phyloP scores from a whole-genome alignment of 2,888 invertebrate species.

The Caenorhabditis panamensis region DNA sequence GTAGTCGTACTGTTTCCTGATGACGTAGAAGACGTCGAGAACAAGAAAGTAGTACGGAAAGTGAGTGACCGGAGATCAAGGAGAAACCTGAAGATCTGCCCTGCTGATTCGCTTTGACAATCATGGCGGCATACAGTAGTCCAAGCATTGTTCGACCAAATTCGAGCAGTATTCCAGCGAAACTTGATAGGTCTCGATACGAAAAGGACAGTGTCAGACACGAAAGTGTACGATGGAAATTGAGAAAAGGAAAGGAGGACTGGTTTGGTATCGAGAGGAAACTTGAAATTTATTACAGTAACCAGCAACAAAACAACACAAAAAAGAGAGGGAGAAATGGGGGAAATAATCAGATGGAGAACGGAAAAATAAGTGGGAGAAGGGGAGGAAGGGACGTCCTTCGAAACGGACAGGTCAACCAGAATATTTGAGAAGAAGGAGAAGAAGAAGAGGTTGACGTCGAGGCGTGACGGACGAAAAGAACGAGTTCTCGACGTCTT shows the following conservation, averaged over 20 bases:
- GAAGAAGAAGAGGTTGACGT: conserved; percentile 2
- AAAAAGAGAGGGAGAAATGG: neutral
- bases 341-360: conserved; percentile 1
- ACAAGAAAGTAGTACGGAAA: conserved; percentile 31
- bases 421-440: neutral
- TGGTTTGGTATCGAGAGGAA: neutral
- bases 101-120: conserved; percentile 8
- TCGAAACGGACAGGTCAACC: conserved; percentile 6
- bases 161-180: neutral
- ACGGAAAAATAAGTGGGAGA: neutral
- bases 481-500: neutral
- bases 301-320: neutral
- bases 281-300: neutral
- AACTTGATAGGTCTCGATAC: neutral
- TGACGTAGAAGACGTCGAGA: neutral
- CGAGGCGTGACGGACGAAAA: neutral
- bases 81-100: neutral
- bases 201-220: neutral
- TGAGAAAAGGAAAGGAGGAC: neutral
- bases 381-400: neutral
- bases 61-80: neutral
- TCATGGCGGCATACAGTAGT: neutral
- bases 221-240: neutral
- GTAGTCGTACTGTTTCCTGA: conserved; percentile 4
- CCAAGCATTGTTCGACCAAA: no score